Evolutionary conservation across 2,113 vertebrate species (phyloP).

Genomic region (Puffinus mauretanicus): DNA sequence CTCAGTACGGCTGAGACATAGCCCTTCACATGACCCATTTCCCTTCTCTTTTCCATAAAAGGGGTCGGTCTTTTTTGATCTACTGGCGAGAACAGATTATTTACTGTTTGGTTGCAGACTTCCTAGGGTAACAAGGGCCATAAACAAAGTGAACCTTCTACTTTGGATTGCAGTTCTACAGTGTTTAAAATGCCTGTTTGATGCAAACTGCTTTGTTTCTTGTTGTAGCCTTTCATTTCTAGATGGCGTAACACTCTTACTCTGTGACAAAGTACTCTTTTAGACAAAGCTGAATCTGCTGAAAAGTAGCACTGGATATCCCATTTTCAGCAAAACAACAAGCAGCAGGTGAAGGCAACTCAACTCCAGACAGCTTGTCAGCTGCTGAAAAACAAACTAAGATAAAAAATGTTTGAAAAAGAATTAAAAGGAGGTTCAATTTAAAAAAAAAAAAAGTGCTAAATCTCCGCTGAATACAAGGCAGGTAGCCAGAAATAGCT

Average conservation of each 20-base stretch:
- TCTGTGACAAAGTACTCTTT: not conserved
- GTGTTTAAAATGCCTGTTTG: not conserved
- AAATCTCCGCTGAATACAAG: not conserved
- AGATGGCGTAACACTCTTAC: not conserved
- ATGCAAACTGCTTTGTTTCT: conserved; percentile 26
- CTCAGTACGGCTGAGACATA: not conserved
- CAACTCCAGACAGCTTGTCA: not conserved
- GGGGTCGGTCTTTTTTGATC: not conserved
- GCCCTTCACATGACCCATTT: not conserved
- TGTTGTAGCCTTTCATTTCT: conserved; percentile 2
- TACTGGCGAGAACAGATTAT: not conserved
- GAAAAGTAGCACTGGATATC: not conserved
- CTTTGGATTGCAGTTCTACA: not conserved
- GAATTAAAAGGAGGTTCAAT: not conserved
- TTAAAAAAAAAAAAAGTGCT: not conserved
- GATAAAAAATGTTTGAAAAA: not conserved
- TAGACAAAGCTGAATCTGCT: conserved; percentile 1
- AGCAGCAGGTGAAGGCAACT: not conserved
- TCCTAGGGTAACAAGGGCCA: not conserved
- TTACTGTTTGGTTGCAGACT: not conserved
- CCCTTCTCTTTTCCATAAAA: not conserved
- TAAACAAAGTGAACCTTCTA: not conserved
- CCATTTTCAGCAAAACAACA: not conserved
- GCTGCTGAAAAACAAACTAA: not conserved
- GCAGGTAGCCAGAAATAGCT: conserved; percentile 50